Percentiles rank a stretch among this genome's conserved stretches.
phyloP scores from a whole-genome alignment of 1,140 invertebrate species.

The Paraescarpia echinospica region DNA sequence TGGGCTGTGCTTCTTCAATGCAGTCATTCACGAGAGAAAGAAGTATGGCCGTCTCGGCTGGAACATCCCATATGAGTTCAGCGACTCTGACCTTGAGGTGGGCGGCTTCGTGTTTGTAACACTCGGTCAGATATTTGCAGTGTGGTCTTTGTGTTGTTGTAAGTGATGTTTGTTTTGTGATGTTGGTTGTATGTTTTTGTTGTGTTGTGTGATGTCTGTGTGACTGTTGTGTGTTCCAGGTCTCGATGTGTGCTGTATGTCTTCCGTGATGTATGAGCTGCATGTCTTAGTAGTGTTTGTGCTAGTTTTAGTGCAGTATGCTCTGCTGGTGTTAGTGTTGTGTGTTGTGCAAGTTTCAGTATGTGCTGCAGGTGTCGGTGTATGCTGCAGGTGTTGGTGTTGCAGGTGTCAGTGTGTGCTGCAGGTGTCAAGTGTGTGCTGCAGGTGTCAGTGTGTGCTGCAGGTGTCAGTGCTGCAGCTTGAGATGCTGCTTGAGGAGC shows the following conservation, averaged over 20 bases:
- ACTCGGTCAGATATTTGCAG: no score
- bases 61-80: constrained; percentile 88
- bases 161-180: not conserved
- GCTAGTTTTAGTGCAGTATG: not conserved
- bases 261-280: not conserved
- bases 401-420: not conserved
- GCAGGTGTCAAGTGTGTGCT: not conserved
- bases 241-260: not conserved
- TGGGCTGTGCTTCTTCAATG: constrained; percentile 70
- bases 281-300: not conserved
- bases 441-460: not conserved
- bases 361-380: not conserved
- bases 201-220: no score
- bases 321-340: not conserved
- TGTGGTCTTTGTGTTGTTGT: not conserved
- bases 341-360: not conserved
- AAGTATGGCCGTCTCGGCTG: constrained; percentile 86
- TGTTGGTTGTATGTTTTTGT: not conserved
- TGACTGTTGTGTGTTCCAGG: no score
- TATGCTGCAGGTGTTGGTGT: not conserved
- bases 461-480: constrained; percentile 25
- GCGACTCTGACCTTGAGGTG: constrained; percentile 71
- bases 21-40: constrained; percentile 80
- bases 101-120: not conserved
- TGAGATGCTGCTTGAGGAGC: constrained; percentile 47